Conservation (phyloP, 2,113 vertebrate species). For the Hepsetus odoe region DNA sequence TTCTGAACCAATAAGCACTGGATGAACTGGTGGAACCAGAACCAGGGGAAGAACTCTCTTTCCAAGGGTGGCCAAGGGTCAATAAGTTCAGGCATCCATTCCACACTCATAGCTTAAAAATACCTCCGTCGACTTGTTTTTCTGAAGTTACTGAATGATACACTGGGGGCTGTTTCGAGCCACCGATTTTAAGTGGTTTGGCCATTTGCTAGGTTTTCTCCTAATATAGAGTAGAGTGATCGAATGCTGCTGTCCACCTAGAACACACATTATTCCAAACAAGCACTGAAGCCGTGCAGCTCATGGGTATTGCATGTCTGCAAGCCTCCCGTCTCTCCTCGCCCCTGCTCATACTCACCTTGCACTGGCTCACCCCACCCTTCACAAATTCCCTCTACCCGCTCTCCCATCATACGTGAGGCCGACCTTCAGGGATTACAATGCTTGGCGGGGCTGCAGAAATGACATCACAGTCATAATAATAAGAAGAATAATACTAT, state of each 20-base stretch:
- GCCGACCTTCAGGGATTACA: conserved; percentile 23
- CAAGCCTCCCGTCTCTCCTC: conserved; percentile 31
- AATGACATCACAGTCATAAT: conserved; percentile 56
- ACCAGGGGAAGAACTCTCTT: too few relatives aligned
- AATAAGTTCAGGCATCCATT: too few relatives aligned
- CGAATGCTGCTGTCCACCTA: conserved; percentile 2
- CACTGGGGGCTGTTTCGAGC: too few relatives aligned
- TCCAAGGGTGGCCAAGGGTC: too few relatives aligned
- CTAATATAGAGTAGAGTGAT: conserved; percentile 4
- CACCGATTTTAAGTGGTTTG: too few relatives aligned
- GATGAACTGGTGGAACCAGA: too few relatives aligned
- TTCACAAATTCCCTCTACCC: conserved; percentile 2
- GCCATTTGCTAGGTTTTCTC: neutral
- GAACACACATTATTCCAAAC: neutral
- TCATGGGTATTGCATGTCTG: neutral
- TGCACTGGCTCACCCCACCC: conserved; percentile 7
- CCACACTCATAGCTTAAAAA: too few relatives aligned
- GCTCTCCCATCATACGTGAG: conserved; percentile 22
- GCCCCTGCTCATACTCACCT: neutral
- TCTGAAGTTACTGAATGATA: too few relatives aligned
- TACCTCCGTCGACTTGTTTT: too few relatives aligned
- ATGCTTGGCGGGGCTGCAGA: conserved; percentile 47
- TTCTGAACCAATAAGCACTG: too few relatives aligned
- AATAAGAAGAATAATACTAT: conserved; percentile 47
- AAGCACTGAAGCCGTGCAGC: neutral